Base-by-base conservation (phyloP, 1,140 invertebrate species). In the Luehdorfia chinensis region DNA sequence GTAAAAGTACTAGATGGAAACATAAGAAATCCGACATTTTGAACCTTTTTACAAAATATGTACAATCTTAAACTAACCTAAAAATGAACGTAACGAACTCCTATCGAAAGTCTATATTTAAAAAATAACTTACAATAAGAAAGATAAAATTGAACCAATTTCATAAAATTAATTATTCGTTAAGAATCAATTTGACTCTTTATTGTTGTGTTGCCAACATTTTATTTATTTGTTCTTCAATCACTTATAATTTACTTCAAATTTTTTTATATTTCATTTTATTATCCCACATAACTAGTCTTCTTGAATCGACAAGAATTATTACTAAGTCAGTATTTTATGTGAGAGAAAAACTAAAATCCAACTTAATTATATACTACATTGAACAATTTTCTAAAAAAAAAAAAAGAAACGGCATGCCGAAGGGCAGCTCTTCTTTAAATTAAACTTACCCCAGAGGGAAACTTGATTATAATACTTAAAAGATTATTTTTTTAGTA, bases 301-400 rank as follows among this genome's bases (percentile, higher is more conserved):
- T 16, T 37, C 46, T 47, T 50, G 46, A 55, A 47, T 56, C 54
- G n/a, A 56, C 51, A 56, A 56, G 54, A 56, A 56, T 50, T 48
- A 44, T 56, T 45, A 56, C 44, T 34, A 30, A 19, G 46, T 47
- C 47, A 56, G 47, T 43, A 37, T 31, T 47, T 43, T 32, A 30
- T 34, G 36, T 41, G 48, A 47, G 47, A 15, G n/a, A n/a, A 41
- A 47, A 19, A 46, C 49, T 43, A 43, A 54, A n/a, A n/a, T n/a
- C n/a, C n/a, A n/a, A n/a, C n/a, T n/a, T n/a, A n/a, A n/a, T n/a
- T n/a, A n/a, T n/a, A n/a, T n/a, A n/a, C n/a, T n/a, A n/a, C n/a
- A n/a, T n/a, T n/a, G n/a, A n/a, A n/a, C n/a, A n/a, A n/a, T n/a
- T n/a, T n/a, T n/a, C n/a, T n/a, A n/a, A n/a, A n/a, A n/a, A n/a